Conservation (phyloP, 2,888 invertebrate species). For the Strigamia crassipes region DNA sequence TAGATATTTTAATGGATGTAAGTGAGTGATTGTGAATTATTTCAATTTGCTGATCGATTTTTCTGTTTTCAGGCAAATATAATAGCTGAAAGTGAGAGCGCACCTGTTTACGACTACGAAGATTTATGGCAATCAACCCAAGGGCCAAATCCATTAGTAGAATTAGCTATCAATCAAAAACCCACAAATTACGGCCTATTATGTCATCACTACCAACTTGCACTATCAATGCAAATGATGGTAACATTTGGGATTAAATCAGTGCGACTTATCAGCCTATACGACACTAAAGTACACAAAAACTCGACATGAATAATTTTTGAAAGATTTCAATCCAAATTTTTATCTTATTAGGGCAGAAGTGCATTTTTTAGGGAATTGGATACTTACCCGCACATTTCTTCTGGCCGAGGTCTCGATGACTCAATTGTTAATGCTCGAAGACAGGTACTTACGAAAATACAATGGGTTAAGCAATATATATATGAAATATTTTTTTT, state of each 20-base stretch:
- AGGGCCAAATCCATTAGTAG: slow-evolving; percentile 68
- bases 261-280: slow-evolving; percentile 73
- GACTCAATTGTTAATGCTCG: slow-evolving; percentile 70
- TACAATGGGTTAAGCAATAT: background rate
- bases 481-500: background rate
- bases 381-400: slow-evolving; percentile 64
- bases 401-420: slow-evolving; percentile 68
- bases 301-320: background rate
- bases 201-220: slow-evolving; percentile 78
- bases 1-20: slow-evolving; percentile 67
- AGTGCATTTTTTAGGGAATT: slow-evolving; percentile 59
- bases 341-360: slow-evolving; percentile 56
- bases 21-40: slow-evolving; percentile 47
- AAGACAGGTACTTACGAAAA: slow-evolving; percentile 58
- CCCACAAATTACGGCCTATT: slow-evolving; percentile 76
- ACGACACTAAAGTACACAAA: slow-evolving; percentile 69
- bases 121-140: slow-evolving; percentile 55
- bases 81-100: slow-evolving; percentile 57
- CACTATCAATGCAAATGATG: slow-evolving; percentile 76
- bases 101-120: slow-evolving; percentile 59
- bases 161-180: slow-evolving; percentile 77
- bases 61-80: slow-evolving; percentile 50
- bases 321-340: slow-evolving; percentile 20
- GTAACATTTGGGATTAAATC: slow-evolving; percentile 73
- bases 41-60: background rate